These are phyloP conservation scores for Menidia menidia DNA, from an alignment of 2,797 vertebrate species.

Conservation along the genomic window DNA sequence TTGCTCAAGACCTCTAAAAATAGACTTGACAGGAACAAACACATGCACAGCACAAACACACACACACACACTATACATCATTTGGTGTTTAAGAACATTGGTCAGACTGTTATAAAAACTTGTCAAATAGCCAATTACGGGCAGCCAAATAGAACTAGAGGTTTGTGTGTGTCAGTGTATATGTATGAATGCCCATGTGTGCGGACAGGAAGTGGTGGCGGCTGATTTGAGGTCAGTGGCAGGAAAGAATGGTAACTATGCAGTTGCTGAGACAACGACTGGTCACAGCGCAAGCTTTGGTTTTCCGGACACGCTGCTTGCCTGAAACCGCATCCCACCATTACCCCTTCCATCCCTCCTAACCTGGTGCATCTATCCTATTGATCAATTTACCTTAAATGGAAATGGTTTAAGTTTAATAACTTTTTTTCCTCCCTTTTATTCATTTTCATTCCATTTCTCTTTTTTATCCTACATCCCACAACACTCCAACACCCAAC, in stretches of 20 bases:
- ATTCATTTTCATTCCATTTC: constrained; percentile 1
- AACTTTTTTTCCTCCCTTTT: background rate
- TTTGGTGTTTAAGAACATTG: constrained; percentile 61
- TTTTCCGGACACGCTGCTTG: constrained; percentile 79
- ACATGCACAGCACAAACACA: constrained; percentile 20
- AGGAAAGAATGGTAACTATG: constrained; percentile 87
- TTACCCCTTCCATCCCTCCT: constrained; percentile 42
- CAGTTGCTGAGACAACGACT: constrained; percentile 79
- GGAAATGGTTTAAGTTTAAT: constrained; percentile 3
- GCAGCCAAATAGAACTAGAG: constrained; percentile 45
- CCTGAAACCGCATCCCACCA: constrained; percentile 76
- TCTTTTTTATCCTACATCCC: constrained; percentile 29
- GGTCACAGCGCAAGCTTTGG: constrained; percentile 77
- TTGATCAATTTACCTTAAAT: constrained; percentile 20
- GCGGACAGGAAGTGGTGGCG: constrained; percentile 82
- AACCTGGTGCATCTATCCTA: constrained; percentile 33
- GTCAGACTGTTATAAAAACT: constrained; percentile 63
- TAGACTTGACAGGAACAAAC: constrained; percentile 47
- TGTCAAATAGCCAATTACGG: constrained; percentile 68
- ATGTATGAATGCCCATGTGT: constrained; percentile 51
- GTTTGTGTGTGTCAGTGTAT: constrained; percentile 49
- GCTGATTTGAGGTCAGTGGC: constrained; percentile 82
- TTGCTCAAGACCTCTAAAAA: constrained; percentile 44
- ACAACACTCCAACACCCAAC: constrained; percentile 44
- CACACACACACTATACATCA: constrained; percentile 14